These are phyloP conservation scores for Leucoma salicis DNA, from an alignment of 2,888 invertebrate species.

Conservation along the genomic window DNA sequence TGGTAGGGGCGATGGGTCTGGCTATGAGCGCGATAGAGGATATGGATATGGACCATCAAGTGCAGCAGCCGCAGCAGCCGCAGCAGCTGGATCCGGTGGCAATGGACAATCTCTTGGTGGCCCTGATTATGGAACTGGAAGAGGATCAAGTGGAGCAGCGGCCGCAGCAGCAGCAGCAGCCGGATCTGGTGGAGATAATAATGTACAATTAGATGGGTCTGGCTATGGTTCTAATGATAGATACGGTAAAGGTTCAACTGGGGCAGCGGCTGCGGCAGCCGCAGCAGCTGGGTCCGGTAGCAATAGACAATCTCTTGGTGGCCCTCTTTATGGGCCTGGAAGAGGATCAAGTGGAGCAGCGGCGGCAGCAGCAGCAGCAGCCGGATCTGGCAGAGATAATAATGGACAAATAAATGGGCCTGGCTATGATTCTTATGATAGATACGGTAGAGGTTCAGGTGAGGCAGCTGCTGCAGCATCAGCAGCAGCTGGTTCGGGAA, in stretches of 20 bases:
- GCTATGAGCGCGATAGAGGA: background rate
- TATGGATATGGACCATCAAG: background rate
- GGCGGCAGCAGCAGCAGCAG: constrained; percentile 1
- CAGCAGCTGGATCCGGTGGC: constrained; percentile 2
- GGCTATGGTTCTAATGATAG: background rate
- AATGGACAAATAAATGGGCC: background rate
- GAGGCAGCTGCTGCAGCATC: constrained; percentile 1
- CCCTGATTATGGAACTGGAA: background rate
- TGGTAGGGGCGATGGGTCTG: background rate
- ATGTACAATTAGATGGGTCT: background rate
- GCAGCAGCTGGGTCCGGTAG: constrained; percentile 4
- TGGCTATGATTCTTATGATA: no score
- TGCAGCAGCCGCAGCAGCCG: background rate
- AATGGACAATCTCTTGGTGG: background rate
- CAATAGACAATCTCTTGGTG: no score
- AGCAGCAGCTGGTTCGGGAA: constrained; percentile 3
- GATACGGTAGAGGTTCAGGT: background rate
- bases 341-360: no score
- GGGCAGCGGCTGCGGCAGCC: constrained; percentile 6
- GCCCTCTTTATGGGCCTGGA: no score
- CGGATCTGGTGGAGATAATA: constrained; percentile 3
- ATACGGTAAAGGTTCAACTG: no score
- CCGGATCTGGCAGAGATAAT: constrained; percentile 1
- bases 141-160: background rate
- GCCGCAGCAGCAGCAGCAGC: constrained; percentile 2